Base-by-base conservation (phyloP, 2,888 invertebrate species). In the Tenthredo amoena region DNA sequence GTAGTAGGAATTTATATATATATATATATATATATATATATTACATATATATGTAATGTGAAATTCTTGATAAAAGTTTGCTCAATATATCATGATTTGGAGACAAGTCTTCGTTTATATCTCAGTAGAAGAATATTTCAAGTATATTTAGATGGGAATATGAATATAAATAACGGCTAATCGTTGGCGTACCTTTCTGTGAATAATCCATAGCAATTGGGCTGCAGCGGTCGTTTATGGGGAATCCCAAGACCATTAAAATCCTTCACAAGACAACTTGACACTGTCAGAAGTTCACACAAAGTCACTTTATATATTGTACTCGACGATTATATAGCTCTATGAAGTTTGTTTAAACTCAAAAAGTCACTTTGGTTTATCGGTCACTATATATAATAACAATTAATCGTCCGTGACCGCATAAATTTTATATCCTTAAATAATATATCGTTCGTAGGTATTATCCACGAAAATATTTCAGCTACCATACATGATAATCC, bases 201-300 rank as follows among this genome's bases (percentile, higher is more conserved):
- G 91, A 89, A 86, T 89, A 91, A 90, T 91, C 91, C 91, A 91
- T 91, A 88, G 87, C 89, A 87, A 77, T 43, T 37, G 31, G 21
- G 55, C 58, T 40, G 62, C 55, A 47, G 37, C 62, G 26, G 37
- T 81, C 31, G 37, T 26, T 18, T 37, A 37, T 37, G 81, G 58
- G 81, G 62, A 81, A 81, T 81, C 26, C 81, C 58, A 81, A 62
- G 58, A 81, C 81, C 81, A 81, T 81, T 81, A 81, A 81, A 81
- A 81, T 81, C 81, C 81, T 81, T 18, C 81, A 58, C 37, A 37
- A 62, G 62, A 81, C 62, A 81, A 81, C 62, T 81, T 58, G 40
- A 43, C 81, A 81, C 81, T 81, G 58, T 81, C 58, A 37, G 12
- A 31, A 62, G 40, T 47, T 21, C 58, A 81, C 62, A 62, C 81